Evolutionary conservation across 2,113 vertebrate species (phyloP).

Genomic region (Gallinago media): DNA sequence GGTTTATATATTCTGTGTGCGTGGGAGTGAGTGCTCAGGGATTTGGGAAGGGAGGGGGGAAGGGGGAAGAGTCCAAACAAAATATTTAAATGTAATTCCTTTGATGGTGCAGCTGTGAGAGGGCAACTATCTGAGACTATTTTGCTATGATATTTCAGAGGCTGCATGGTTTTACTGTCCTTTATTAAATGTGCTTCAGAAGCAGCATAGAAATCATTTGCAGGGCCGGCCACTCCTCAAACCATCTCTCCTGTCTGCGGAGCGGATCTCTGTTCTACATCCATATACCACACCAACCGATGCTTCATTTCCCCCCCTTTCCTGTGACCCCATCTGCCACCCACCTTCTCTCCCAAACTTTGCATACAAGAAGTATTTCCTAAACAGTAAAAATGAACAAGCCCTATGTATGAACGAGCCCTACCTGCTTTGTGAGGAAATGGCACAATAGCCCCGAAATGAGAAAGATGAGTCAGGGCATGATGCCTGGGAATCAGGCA

Average conservation of each 20-base stretch:
- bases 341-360: background rate
- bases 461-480: background rate
- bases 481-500: background rate
- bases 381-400: background rate
- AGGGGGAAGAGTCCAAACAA: slow-evolving; percentile 35
- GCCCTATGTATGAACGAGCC: background rate
- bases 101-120: slow-evolving; percentile 31
- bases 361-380: background rate
- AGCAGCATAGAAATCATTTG: background rate
- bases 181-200: background rate
- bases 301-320: background rate
- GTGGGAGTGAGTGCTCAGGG: background rate
- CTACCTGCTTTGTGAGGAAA: background rate
- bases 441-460: background rate
- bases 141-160: background rate
- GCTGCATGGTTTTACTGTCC: background rate
- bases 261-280: background rate
- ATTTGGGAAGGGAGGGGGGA: background rate
- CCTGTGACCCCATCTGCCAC: background rate
- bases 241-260: background rate
- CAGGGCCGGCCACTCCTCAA: background rate
- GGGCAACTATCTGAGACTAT: background rate
- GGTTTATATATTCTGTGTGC: background rate
- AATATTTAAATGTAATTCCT: slow-evolving; percentile 8
- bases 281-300: background rate